Percentiles rank a stretch among this genome's conserved stretches.
phyloP scores from a whole-genome alignment of 2,797 vertebrate genomes.

The Neosalanx taihuensis region DNA sequence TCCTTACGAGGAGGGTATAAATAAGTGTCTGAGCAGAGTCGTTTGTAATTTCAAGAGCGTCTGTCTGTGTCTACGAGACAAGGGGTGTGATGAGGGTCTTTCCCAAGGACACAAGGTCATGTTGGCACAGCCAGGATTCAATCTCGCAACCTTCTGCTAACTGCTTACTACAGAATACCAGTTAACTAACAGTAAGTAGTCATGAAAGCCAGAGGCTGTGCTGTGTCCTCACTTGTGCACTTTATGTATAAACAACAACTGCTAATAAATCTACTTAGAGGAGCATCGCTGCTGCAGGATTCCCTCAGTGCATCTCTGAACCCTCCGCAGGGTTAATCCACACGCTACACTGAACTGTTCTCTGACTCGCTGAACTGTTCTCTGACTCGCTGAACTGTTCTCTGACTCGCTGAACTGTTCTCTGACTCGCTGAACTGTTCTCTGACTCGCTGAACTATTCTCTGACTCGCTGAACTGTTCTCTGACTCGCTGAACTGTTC shows the following conservation, averaged over 20 bases:
- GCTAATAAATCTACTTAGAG: slow-evolving; percentile 56
- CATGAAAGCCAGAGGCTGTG: slow-evolving; percentile 43
- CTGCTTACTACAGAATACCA: slow-evolving; percentile 3
- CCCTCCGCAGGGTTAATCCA: slow-evolving; percentile 21
- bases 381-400: no score
- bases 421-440: no score
- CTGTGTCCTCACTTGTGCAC: slow-evolving; percentile 30
- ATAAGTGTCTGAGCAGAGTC: slow-evolving; percentile 68
- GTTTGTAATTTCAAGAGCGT: slow-evolving; percentile 74
- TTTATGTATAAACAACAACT: slow-evolving; percentile 39
- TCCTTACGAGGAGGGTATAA: slow-evolving; percentile 67
- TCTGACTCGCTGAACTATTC: no score
- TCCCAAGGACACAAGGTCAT: no score
- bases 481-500: no score
- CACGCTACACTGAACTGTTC: slow-evolving; percentile 17
- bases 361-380: slow-evolving; percentile 21
- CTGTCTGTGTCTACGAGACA: slow-evolving; percentile 61
- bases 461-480: no score
- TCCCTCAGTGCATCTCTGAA: slow-evolving; percentile 38
- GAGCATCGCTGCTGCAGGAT: slow-evolving; percentile 57
- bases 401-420: no score
- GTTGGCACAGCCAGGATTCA: no score
- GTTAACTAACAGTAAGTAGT: slow-evolving; percentile 30
- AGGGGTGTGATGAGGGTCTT: slow-evolving; percentile 23
- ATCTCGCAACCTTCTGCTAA: no score